Evolutionary conservation across 2,888 invertebrate species (phyloP), one percentile per base, ranked within the genome.

Genomic region (Harpalus rubripes): DNA sequence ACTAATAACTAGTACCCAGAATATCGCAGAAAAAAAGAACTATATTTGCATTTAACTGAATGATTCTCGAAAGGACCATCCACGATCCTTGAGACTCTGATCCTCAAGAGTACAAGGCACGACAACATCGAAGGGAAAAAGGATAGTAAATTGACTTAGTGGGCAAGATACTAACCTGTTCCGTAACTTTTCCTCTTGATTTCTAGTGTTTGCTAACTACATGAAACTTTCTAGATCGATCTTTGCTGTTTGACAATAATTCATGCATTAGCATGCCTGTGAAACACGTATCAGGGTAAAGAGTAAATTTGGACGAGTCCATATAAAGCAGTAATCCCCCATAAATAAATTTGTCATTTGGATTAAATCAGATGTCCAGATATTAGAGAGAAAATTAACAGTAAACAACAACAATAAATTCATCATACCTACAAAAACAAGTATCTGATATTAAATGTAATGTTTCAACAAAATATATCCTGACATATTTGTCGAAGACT

Each of bases 291-390:
- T 61, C 59, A 0, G 59, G 59, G 8, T 18, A 8, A 16, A 18
- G 26, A 63, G 63, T 63, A 63, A 26, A 63, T 63, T 63, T 26
- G 12, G 26, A 12, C 26, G 7, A 63, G 22, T n/a, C 26, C 12
- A 26, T 63, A 32, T 63, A 26, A 61, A 63, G 26, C 63, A 26
- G 22, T 63, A 26, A 63, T 63, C 63, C 63, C 4, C 12, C 26
- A 63, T 63, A 63, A 63, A 63, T 63, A 63, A 59, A 59, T 63
- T 18, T 63, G 63, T 63, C 63, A 63, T 26, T 59, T 63, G 26
- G 8, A 22, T 63, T 26, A 63, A 26, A 26, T 26, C 63, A 63
- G 12, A 26, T 22, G 26, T 26, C 63, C 26, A 63, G 26, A 26
- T 63, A 7, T 22, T 8, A 63, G 18, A 22, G 26, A 12, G 63